Evolutionary conservation across 2,113 vertebrate genomes (phyloP), one percentile per base, ranked within the genome.

Genomic region (Mesitornis unicolor): DNA sequence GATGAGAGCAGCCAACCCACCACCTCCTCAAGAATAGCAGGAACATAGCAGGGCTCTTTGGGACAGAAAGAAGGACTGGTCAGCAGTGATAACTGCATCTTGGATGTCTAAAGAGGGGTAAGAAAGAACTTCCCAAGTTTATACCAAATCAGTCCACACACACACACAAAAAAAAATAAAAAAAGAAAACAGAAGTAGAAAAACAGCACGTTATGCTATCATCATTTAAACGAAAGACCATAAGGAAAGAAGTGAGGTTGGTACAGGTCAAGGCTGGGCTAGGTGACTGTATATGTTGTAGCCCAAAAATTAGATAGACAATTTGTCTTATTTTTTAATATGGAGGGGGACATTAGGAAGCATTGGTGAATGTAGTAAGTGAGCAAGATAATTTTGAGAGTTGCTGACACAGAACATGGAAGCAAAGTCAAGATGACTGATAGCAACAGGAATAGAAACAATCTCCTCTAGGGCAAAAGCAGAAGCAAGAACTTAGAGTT

Each of bases 381-480:
- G 35, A 69, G 29, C 33, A 67, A 78, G 38, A 50, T 54, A 6
- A 59, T 78, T 88, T 16, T 77, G 33, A 78, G 36, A 82, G 16
- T 5, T 53, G 17, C 24, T 85, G 51, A 78, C 25, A 28, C 15
- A 71, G 75, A 74, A 26, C 35, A 50, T 2, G 2, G 53, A 64
- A 57, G 35, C 33, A 87, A 84, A 76, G 64, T 53, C 53, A 77
- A 80, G 35, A 64, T 50, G 35, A 40, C 38, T 40, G 29, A 38
- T 14, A 51, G 35, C 0, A 1, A 60, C 14, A 59, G 40, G 33
- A 73, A 54, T 57, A 35, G 42, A 74, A 73, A 64, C 1, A 0
- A 45, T 36, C 29, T 64, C 26, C 43, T 63, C 33, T 74, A 84
- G 42, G 35, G 40, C 24, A 90, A 74, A 77, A 82, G 14, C 18